Evolutionary conservation across 2,113 vertebrate species (phyloP).

Genomic region (Condylura cristata): DNA sequence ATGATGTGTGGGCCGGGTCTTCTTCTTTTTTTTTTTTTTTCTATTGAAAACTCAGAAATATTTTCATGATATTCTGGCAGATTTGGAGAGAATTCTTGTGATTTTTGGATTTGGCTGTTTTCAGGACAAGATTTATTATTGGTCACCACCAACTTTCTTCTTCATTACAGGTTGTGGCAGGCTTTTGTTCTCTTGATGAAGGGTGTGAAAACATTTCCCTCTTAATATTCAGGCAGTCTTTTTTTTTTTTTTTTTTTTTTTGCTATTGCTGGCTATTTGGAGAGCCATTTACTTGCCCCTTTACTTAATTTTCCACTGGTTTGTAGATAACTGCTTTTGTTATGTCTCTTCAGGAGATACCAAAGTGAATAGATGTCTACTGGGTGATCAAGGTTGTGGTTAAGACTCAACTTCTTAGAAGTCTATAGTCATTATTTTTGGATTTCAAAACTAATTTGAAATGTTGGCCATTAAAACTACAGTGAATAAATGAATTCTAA

Average conservation of each 20-base stretch:
- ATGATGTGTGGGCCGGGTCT: background rate
- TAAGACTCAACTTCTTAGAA: constrained; percentile 50
- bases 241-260: constrained; percentile 42
- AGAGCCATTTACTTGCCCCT: background rate
- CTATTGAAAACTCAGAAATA: background rate
- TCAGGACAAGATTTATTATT: background rate
- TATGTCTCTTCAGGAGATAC: background rate
- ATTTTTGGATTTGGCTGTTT: background rate
- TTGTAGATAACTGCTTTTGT: background rate
- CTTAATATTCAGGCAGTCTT: background rate
- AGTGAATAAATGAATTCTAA: constrained; percentile 67
- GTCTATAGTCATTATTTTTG: background rate
- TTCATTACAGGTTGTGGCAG: background rate
- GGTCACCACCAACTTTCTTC: background rate
- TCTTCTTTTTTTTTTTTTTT: background rate
- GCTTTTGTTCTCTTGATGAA: constrained; percentile 18
- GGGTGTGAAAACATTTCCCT: background rate
- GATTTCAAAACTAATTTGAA: constrained; percentile 72
- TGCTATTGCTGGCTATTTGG: background rate
- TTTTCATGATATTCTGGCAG: background rate
- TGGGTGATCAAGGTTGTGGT: background rate
- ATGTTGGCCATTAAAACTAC: constrained; percentile 47
- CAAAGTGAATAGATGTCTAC: background rate
- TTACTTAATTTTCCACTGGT: background rate
- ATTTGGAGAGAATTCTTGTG: background rate